Conservation (phyloP, 2,797 vertebrate species). For the Loris lydekkerianus region DNA sequence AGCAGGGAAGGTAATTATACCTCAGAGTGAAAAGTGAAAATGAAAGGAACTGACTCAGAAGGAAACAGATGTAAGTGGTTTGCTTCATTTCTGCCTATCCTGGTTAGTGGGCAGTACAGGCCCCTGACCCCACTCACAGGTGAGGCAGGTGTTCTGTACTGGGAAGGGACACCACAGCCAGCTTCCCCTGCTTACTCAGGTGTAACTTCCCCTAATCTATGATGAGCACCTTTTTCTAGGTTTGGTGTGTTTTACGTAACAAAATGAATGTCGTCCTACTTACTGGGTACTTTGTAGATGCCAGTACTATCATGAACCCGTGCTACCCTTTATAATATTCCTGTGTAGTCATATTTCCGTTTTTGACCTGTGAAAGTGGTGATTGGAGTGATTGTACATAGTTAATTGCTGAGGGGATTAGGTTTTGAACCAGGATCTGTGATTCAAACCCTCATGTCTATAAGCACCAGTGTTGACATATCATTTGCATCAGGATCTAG, state of each 20-base stretch:
- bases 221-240: not conserved
- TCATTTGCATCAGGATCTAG: not conserved
- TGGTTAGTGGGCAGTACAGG: not conserved
- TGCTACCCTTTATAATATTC: not conserved
- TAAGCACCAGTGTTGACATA: not conserved
- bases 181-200: not conserved
- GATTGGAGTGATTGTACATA: not conserved
- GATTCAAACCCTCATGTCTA: not conserved
- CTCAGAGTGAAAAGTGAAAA: not conserved
- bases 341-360: not conserved
- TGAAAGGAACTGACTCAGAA: not conserved
- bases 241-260: not conserved
- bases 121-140: too few relatives aligned
- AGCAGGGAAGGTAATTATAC: not conserved
- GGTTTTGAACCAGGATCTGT: not conserved
- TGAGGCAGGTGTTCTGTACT: accelerated
- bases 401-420: not conserved
- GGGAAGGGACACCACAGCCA: accelerated
- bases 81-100: not conserved
- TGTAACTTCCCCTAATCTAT: not conserved
- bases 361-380: not conserved
- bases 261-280: not conserved
- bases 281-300: not conserved
- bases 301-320: not conserved
- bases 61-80: not conserved